Conservation (phyloP, 2,113 vertebrate species). For the Brachyhypopomus occidentalis region DNA sequence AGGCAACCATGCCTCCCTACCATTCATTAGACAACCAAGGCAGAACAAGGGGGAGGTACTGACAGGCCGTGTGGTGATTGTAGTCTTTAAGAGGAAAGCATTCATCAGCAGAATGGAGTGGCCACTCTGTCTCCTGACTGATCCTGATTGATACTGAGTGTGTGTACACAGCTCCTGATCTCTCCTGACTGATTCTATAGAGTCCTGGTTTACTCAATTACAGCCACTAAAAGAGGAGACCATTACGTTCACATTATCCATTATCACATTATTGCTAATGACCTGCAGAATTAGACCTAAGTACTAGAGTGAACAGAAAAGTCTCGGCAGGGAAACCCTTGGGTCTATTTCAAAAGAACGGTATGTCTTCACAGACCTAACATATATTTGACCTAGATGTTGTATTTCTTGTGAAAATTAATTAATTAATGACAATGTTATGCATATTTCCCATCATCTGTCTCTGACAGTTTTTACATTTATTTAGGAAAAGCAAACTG, state of each 20-base stretch:
- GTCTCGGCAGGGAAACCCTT: background rate
- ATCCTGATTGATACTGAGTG: constrained; percentile 1
- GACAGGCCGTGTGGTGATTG: background rate
- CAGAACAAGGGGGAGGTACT: background rate
- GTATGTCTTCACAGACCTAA: background rate
- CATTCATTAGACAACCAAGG: constrained; percentile 25
- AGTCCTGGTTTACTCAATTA: constrained; percentile 33
- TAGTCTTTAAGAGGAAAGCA: constrained; percentile 25
- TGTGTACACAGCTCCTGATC: constrained; percentile 19
- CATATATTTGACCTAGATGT: constrained; percentile 5
- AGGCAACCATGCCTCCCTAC: constrained; percentile 21
- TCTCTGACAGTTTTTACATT: background rate
- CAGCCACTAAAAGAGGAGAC: background rate
- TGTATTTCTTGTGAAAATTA: constrained; percentile 17
- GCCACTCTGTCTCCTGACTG: constrained; percentile 9
- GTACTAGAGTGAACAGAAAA: background rate
- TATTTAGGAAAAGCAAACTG: background rate
- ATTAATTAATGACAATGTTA: background rate
- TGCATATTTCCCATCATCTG: constrained; percentile 20
- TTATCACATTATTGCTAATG: constrained; percentile 35
- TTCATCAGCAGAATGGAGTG: constrained; percentile 25
- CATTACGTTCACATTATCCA: constrained; percentile 26
- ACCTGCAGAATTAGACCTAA: constrained; percentile 9
- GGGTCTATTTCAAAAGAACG: background rate
- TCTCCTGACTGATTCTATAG: constrained; percentile 29